Evolutionary conservation across 2,888 invertebrate species (phyloP), one percentile per base, ranked within the genome.

Genomic region (Trisateles emortualis): DNA sequence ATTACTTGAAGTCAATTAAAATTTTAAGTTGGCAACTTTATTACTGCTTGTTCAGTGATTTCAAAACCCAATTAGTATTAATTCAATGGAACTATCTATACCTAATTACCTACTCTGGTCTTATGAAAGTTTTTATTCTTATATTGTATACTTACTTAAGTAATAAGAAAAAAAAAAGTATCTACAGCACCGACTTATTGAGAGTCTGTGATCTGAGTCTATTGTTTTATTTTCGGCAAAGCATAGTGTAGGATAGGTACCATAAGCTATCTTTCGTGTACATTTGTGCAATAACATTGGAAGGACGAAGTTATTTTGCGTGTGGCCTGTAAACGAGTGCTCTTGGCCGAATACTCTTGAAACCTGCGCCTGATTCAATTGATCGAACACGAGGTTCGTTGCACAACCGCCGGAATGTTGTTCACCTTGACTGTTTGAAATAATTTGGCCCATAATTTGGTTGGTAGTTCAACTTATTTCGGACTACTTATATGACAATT

Each of bases 271-370:
- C n/a, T 19, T 19, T 19, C 19, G 19, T 19, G 19, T 19, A 19
- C 19, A 19, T 5, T 5, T 19, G n/a, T n/a, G n/a, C n/a, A n/a
- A 29, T 10, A 29, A 10, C 13, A 33, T 14, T 6, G 14, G 2
- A 33, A 13, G 5, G 33, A 2, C 33, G 14, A 33, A 33, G 33
- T 14, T 2, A 0, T 14, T 22, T n/a, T 33, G 33, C 33, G 33
- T 33, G 33, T 30, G 9, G 13, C 19, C 33, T 39, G 3, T 39
- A 39, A 26, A 33, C 19, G 4, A 14, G 58, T 69, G 79, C 49
- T 76, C 81, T 80, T 81, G 81, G 75, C 82, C 79, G 72, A 68
- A 59, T 76, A 76, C 50, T 72, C 85, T 84, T 86, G 84, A 82
- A 83, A 64, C 59, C 35, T 63, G 67, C 65, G 63, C 64, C 54